These are phyloP conservation scores for Rhincodon typus DNA, from an alignment of 2,797 vertebrate species.

Conservation along the genomic window DNA sequence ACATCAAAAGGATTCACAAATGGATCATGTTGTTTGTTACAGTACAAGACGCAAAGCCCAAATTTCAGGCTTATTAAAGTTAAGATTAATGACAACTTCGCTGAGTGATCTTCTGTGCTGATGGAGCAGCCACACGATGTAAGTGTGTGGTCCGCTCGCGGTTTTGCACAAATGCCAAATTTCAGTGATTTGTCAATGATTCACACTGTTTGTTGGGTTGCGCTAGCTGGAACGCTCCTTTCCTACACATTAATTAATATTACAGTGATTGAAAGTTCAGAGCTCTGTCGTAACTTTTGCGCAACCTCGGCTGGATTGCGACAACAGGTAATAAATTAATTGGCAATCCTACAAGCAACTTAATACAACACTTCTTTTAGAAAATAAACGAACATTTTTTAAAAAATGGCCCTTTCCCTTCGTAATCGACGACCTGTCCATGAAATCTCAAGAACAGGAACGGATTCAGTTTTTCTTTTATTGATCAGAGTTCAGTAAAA, in stretches of 20 bases:
- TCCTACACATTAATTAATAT: background rate
- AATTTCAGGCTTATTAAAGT: background rate
- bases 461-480: too few relatives aligned
- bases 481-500: too few relatives aligned
- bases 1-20: slow-evolving; percentile 41
- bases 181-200: background rate
- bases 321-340: background rate
- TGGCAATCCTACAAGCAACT: background rate
- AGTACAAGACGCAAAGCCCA: background rate
- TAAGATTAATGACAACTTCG: background rate
- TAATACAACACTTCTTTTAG: background rate
- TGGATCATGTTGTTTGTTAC: background rate
- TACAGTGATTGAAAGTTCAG: background rate
- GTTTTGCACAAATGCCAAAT: background rate
- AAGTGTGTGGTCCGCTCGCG: background rate
- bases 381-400: too few relatives aligned
- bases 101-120: background rate
- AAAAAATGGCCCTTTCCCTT: background rate
- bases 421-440: background rate
- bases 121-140: background rate
- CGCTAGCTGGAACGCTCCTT: background rate
- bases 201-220: background rate
- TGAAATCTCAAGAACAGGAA: background rate
- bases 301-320: background rate
- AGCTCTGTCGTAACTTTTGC: background rate